Conservation (phyloP, 1,140 invertebrate genomes). For the Eupristina koningsbergeri region DNA sequence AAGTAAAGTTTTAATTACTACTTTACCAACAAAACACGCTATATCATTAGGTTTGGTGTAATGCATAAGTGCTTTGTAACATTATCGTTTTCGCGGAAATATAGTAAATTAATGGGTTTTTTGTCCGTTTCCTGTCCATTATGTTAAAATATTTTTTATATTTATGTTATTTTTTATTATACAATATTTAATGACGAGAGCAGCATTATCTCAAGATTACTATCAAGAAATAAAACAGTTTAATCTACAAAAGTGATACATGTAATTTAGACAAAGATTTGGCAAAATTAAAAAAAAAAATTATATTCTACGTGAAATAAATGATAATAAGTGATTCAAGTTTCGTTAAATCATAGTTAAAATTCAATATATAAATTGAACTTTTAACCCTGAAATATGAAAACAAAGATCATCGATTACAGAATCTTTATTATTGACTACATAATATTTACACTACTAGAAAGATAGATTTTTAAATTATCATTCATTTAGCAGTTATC, state of each 20-base stretch:
- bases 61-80: background rate
- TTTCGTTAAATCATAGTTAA: background rate
- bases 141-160: background rate
- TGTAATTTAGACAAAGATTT: background rate
- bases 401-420: background rate
- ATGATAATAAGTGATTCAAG: background rate
- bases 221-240: background rate
- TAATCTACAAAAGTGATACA: background rate
- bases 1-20: slow-evolving; percentile 30
- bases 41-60: slow-evolving; percentile 5
- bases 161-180: background rate
- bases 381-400: background rate
- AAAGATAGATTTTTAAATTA: background rate
- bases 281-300: background rate
- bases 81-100: background rate
- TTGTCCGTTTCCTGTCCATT: background rate
- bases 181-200: background rate
- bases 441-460: background rate
- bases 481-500: background rate
- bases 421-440: background rate
- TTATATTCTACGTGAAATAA: background rate
- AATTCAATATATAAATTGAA: slow-evolving; percentile 3
- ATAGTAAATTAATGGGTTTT: background rate
- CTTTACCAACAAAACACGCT: background rate
- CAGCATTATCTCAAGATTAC: background rate